Evolutionary conservation across 1,140 invertebrate species (phyloP).

Genomic region (Drosophila kohkoa): DNA sequence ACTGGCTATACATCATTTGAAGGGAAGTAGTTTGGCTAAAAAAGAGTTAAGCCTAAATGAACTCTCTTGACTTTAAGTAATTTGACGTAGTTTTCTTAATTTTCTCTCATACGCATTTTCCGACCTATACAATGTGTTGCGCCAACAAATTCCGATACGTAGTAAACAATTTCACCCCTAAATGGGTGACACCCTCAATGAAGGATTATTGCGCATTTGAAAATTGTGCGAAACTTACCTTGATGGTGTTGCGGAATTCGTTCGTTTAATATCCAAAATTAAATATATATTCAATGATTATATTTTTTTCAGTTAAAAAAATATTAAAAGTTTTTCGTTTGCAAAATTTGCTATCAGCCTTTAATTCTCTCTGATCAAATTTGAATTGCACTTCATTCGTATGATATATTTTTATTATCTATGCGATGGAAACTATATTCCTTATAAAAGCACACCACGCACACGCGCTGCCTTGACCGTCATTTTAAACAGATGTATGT

Average conservation of each 20-base stretch:
- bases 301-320: background rate
- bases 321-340: slow-evolving; percentile 31
- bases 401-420: slow-evolving; percentile 13
- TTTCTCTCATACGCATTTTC: slow-evolving; percentile 17
- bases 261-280: slow-evolving; percentile 44
- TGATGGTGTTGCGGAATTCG: slow-evolving; percentile 33
- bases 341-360: slow-evolving; percentile 31
- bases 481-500: slow-evolving; percentile 24
- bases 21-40: background rate
- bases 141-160: slow-evolving; percentile 32
- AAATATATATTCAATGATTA: slow-evolving; percentile 12
- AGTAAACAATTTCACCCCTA: slow-evolving; percentile 31
- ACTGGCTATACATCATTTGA: background rate
- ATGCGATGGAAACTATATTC: slow-evolving; percentile 19
- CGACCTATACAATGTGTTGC: background rate
- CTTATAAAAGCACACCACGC: slow-evolving; percentile 37
- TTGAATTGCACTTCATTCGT: slow-evolving; percentile 44
- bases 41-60: too few species aligned
- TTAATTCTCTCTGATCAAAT: slow-evolving; percentile 30
- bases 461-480: slow-evolving; percentile 40
- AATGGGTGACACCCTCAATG: slow-evolving; percentile 4
- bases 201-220: slow-evolving; percentile 18
- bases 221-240: slow-evolving; percentile 36
- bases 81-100: background rate
- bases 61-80: too few species aligned